These are phyloP conservation scores for Perca schrenkii DNA, from an alignment of 2,113 vertebrate species.

Conservation along the genomic window DNA sequence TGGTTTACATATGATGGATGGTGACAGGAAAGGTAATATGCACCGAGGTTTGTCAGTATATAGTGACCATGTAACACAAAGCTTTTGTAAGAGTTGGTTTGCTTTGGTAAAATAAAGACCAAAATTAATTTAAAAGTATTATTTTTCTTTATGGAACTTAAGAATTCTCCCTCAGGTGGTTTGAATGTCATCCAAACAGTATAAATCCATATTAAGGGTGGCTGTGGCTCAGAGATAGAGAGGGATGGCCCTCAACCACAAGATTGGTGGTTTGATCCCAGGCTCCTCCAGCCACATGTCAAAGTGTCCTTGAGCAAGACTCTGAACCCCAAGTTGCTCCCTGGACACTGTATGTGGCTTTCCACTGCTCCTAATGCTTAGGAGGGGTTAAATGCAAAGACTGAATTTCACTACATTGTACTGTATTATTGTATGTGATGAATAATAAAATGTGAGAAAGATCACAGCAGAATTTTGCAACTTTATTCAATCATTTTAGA, in stretches of 20 bases:
- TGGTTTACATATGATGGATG: conserved; percentile 26
- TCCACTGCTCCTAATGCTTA: no score
- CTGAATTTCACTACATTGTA: no score
- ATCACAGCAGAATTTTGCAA: conserved; percentile 8
- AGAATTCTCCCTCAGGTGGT: neutral
- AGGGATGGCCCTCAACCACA: no score
- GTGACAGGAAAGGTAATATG: neutral
- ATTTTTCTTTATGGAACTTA: neutral
- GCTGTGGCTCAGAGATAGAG: no score
- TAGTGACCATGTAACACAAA: neutral
- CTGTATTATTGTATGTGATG: no score
- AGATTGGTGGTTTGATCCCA: no score
- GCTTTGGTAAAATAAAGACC: neutral
- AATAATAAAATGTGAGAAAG: neutral
- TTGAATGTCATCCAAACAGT: neutral
- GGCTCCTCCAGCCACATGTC: no score
- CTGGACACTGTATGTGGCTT: no score
- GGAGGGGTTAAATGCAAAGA: no score
- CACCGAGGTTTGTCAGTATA: neutral
- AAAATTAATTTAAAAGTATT: neutral
- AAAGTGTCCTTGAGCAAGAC: no score
- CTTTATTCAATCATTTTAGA: conserved; percentile 2
- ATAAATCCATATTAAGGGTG: no score
- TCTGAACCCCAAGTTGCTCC: no score
- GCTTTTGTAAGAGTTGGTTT: neutral